phyloP scores from a whole-genome alignment of 2,797 vertebrate species.

The Rhinatrema bivittatum region DNA sequence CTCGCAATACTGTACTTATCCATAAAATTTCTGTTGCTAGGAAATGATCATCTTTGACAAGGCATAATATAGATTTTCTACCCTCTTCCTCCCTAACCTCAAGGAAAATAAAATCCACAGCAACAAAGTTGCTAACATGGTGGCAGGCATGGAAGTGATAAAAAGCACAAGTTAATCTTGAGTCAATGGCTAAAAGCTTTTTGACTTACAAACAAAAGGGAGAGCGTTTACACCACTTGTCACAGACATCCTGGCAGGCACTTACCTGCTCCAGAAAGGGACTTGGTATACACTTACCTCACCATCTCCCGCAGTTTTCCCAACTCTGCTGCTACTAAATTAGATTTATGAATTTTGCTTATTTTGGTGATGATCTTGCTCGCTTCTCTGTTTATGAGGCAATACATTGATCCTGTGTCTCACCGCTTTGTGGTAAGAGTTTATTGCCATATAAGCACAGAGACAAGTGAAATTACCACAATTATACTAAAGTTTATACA shows the following conservation, averaged over 20 bases:
- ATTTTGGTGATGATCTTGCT: conserved; percentile 29
- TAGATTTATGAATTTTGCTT: conserved; percentile 2
- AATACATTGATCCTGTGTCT: conserved; percentile 38
- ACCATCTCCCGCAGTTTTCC: conserved; percentile 5
- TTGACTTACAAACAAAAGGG: conserved; percentile 3
- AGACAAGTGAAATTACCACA: conserved; percentile 38
- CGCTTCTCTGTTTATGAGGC: conserved; percentile 23
- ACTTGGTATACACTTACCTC: neutral
- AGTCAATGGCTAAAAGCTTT: conserved; percentile 17
- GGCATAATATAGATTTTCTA: conserved; percentile 18
- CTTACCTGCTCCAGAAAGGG: neutral
- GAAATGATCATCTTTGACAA: conserved; percentile 37
- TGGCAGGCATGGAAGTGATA: conserved; percentile 14
- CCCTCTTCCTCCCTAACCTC: too few species aligned
- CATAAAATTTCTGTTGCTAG: too few species aligned
- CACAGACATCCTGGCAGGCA: conserved; percentile 2
- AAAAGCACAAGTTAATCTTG: conserved; percentile 12
- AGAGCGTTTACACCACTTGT: neutral
- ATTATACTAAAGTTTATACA: conserved; percentile 38
- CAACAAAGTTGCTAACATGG: conserved; percentile 7
- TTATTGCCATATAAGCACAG: conserved; percentile 40
- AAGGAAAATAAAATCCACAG: conserved; percentile 26
- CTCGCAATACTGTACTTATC: too few species aligned
- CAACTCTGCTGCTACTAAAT: conserved; percentile 1
- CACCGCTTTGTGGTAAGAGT: conserved; percentile 36